Base-by-base conservation (phyloP, 1,140 invertebrate genomes). In the Notospermus geniculatus region DNA sequence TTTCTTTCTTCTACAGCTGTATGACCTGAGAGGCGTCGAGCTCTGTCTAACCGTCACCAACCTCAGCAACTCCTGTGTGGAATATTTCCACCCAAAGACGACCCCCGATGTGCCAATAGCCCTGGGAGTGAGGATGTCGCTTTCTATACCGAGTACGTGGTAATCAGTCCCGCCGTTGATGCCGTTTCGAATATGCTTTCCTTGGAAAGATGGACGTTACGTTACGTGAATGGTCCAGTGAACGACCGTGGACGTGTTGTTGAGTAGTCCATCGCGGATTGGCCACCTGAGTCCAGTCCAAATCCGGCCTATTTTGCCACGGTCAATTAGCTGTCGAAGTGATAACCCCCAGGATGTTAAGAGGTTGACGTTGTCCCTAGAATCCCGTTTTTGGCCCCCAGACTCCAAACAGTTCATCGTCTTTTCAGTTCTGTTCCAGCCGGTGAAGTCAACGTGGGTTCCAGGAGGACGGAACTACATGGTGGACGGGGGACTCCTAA, bases 11-110 rank as follows among this genome's bases (percentile, higher is more conserved):
- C 59, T 63, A 4, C 61, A 79, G 76, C 58, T 80, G 36, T 71
- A 72, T 30, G 63, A 72, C 36, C 59, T 56, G 27, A 71, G 59
- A 46, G 69, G 70, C 15, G 70, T 63, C 29, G 79, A 80, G 61
- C 61, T 80, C 13, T 79, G 79, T 67, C 59, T 80, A 17, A 72
- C 78, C 15, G 76, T 77, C 0, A 76, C 76, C 27, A 80, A 80
- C 46, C 55, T 79, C 25, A 79, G 74, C 57, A 70, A 70, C 56
- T 76, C 75, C 74, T 67, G 64, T 7, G 71, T 72, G 0, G 74
- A 78, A 57, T 79, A 76, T 58, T 77, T 67, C 50, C 76, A 76
- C 50, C 67, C 69, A 4, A 77, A 76, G 60, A 80, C 78, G 9
- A 77, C 78, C 27, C 78, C 78, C 15, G 68, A 80, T 64, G 68